Evolutionary conservation across 2,797 vertebrate species (phyloP).

Genomic region (Alosa sapidissima): DNA sequence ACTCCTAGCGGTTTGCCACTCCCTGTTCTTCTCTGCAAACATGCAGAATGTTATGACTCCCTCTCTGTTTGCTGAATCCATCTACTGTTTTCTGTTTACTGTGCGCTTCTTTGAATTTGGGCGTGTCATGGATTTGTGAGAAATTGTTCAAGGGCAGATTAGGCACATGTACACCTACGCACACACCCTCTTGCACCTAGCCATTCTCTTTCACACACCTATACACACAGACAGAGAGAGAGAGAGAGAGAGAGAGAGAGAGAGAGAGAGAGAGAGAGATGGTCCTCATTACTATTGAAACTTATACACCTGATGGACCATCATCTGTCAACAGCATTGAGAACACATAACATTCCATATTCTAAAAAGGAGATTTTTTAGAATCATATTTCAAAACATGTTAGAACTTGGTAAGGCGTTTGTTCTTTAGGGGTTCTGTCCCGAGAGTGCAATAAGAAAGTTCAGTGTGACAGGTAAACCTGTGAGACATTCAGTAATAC

Average conservation of each 20-base stretch:
- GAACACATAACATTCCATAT: too few relatives aligned
- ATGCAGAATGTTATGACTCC: slow-evolving; percentile 55
- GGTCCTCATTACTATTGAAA: neutral
- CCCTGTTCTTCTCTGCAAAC: slow-evolving; percentile 61
- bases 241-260: neutral
- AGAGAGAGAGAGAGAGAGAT: neutral
- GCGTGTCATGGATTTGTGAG: slow-evolving; percentile 50
- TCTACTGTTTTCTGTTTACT: slow-evolving; percentile 52
- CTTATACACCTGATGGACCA: too few relatives aligned
- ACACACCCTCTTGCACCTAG: slow-evolving; percentile 28
- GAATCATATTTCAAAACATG: too few relatives aligned
- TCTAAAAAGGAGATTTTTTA: too few relatives aligned
- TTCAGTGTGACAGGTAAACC: neutral
- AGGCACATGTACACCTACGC: slow-evolving; percentile 1
- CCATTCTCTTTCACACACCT: slow-evolving; percentile 15
- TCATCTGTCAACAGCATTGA: too few relatives aligned
- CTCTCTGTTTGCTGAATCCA: slow-evolving; percentile 55
- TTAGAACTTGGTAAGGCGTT: neutral
- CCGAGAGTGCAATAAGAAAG: neutral
- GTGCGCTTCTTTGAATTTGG: slow-evolving; percentile 41
- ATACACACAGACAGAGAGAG: neutral
- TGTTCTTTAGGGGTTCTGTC: neutral
- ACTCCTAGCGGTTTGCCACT: slow-evolving; percentile 59
- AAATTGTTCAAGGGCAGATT: slow-evolving; percentile 48
- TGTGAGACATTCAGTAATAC: neutral